Evolutionary conservation across 2,113 vertebrate species (phyloP).

Genomic region (Origma solitaria): DNA sequence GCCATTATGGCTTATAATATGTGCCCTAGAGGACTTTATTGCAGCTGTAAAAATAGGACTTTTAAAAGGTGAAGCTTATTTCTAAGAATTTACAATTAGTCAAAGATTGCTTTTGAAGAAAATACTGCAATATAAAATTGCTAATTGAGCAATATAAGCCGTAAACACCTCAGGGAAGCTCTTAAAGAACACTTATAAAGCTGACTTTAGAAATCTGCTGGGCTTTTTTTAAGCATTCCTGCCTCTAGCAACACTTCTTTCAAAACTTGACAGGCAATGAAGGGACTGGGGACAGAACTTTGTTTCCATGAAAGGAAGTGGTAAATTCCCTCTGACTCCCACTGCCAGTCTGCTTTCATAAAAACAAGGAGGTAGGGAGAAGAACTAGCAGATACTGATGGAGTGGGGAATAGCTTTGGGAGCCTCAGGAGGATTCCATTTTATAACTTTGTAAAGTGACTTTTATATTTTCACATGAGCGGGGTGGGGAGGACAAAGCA

Average conservation of each 20-base stretch:
- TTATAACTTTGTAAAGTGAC: not conserved
- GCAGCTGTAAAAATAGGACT: not conserved
- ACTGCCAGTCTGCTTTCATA: rapidly evolving
- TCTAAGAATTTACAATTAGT: constrained; percentile 11
- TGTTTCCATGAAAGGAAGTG: not conserved
- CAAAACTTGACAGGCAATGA: not conserved
- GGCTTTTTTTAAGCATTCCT: not conserved
- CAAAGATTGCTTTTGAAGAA: constrained; percentile 32
- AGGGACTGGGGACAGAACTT: not conserved
- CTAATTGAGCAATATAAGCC: constrained; percentile 31
- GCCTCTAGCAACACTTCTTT: constrained; percentile 6
- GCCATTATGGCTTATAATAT: not conserved
- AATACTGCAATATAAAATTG: constrained; percentile 4
- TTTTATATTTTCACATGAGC: not conserved
- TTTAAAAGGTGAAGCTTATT: not conserved
- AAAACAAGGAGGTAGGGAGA: not conserved
- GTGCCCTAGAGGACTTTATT: not conserved
- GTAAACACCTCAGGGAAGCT: constrained; percentile 30
- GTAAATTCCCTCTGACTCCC: not conserved
- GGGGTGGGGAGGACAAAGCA: rapidly evolving
- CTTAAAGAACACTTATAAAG: constrained; percentile 23
- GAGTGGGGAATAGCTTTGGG: not conserved
- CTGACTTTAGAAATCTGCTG: not conserved
- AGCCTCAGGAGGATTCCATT: not conserved
- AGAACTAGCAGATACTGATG: not conserved